A percentile compares a stretch with the other conserved stretches of the same genome.
Evolutionary conservation across 2,797 vertebrate species (phyloP).

Genomic region (Diceros bicornis): DNA sequence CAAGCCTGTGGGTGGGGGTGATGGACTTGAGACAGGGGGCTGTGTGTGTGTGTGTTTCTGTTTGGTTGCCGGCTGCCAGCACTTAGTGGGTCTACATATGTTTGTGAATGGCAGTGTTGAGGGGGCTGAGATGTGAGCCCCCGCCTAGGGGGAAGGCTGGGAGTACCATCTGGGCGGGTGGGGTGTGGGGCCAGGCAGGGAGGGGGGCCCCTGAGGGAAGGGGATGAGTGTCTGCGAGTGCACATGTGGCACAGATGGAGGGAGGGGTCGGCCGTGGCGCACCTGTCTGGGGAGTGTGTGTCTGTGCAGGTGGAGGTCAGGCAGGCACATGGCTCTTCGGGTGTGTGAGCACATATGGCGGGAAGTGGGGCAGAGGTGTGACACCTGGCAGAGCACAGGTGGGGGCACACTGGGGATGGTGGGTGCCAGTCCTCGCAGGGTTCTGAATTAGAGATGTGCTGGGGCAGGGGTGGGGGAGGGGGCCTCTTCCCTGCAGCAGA

Average conservation of each 20-base stretch:
- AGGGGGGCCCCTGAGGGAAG: background rate
- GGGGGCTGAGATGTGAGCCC: constrained; percentile 75
- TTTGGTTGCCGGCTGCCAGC: constrained; percentile 41
- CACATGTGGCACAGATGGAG: constrained; percentile 8
- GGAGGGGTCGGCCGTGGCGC: background rate
- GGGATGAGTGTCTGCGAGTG: rapidly evolving
- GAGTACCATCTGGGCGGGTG: constrained; percentile 65
- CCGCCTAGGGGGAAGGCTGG: constrained; percentile 59
- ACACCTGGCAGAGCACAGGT: background rate
- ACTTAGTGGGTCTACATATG: constrained; percentile 56
- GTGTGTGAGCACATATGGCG: background rate
- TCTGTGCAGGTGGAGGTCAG: background rate
- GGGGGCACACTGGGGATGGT: background rate
- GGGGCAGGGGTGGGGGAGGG: background rate
- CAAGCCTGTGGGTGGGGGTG: background rate
- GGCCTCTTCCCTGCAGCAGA: background rate
- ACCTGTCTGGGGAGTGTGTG: background rate
- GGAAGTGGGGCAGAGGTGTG: background rate
- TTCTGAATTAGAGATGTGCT: background rate
- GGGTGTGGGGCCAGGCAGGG: background rate
- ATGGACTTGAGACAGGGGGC: background rate
- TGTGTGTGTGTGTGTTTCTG: background rate
- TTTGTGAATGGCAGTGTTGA: constrained; percentile 69
- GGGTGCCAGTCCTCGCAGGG: background rate
- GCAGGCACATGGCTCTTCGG: background rate